Conservation (phyloP, 2,113 vertebrate genomes). For the Heliornis fulica region DNA sequence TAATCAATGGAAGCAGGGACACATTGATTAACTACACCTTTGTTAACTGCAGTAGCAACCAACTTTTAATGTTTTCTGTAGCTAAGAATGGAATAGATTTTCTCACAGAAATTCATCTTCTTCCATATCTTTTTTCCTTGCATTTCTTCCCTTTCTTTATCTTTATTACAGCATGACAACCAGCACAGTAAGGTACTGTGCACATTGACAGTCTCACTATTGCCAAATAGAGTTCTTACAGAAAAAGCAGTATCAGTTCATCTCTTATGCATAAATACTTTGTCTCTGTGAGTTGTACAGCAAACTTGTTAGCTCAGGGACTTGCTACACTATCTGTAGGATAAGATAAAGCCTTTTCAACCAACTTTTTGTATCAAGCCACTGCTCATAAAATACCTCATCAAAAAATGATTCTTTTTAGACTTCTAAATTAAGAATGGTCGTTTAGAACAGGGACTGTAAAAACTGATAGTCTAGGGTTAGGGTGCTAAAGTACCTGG, state of each 20-base stretch:
- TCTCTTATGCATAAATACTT: conserved; percentile 31
- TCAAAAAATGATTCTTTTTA: neutral
- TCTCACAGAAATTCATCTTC: conserved; percentile 15
- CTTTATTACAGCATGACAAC: neutral
- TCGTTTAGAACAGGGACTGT: neutral
- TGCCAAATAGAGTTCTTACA: neutral
- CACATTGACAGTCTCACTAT: neutral
- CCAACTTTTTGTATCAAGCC: neutral
- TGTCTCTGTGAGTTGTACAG: neutral
- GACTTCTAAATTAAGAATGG: neutral
- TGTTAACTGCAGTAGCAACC: neutral
- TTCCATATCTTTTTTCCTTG: neutral
- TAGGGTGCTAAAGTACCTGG: neutral
- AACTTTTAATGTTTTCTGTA: neutral
- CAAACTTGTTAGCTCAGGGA: neutral
- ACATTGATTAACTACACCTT: conserved; percentile 1
- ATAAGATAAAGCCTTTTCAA: neutral
- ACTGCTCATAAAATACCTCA: neutral
- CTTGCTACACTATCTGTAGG: neutral
- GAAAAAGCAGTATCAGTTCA: neutral
- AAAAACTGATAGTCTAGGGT: neutral
- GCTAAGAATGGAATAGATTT: neutral
- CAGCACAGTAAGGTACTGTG: neutral
- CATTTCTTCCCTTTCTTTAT: conserved; percentile 41
- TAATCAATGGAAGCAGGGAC: neutral